Conservation (phyloP, 2,888 invertebrate genomes). For the Cephus spinipes region DNA sequence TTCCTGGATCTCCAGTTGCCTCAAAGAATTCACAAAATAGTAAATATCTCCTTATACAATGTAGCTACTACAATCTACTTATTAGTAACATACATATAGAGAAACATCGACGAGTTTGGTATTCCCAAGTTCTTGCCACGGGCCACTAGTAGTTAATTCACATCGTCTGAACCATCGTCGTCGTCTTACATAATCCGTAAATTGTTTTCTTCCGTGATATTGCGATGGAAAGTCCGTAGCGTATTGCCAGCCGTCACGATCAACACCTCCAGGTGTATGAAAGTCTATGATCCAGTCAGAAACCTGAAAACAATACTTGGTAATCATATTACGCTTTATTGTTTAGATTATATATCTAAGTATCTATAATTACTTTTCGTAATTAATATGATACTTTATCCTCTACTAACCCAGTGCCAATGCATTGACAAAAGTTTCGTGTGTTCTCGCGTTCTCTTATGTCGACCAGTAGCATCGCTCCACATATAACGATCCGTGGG, state of each 20-base stretch:
- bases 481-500: conserved; percentile 92
- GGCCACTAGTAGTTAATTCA: conserved; percentile 84
- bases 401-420: conserved; percentile 84
- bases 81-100: conserved; percentile 71
- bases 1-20: conserved; percentile 66
- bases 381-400: neutral
- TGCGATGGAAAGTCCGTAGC: conserved; percentile 91
- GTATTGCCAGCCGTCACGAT: conserved; percentile 95
- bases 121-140: conserved; percentile 90
- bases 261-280: conserved; percentile 89
- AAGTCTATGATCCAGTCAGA: conserved; percentile 95
- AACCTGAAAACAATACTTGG: conserved; percentile 65
- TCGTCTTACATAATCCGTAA: conserved; percentile 90
- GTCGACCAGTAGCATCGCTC: conserved; percentile 89
- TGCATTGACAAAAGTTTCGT: conserved; percentile 86
- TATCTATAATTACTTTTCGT: neutral
- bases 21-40: conserved; percentile 37
- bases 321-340: neutral
- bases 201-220: conserved; percentile 86
- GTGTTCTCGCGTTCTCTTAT: conserved; percentile 86
- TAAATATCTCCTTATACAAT: neutral
- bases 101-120: conserved; percentile 86
- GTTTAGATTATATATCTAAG: neutral
- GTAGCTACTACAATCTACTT: neutral
- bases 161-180: conserved; percentile 88